Percentiles rank a stretch among this genome's conserved stretches.
Conservation (phyloP, 2,888 invertebrate species). For the Netelia virgata region DNA sequence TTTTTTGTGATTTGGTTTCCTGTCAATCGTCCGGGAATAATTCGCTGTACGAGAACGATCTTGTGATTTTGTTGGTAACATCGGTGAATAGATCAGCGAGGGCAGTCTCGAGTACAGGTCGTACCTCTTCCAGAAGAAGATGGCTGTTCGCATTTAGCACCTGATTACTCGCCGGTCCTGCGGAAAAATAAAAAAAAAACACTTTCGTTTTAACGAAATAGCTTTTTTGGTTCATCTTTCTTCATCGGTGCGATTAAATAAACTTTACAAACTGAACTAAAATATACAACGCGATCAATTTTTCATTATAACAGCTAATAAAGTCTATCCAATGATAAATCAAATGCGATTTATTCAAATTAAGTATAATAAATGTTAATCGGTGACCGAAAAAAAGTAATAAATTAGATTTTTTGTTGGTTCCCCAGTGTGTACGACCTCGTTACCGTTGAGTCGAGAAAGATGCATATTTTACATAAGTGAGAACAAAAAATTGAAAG, state of each 20-base stretch:
- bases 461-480: conserved; percentile 10
- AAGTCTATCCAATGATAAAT: too few species aligned
- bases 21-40: conserved; percentile 86
- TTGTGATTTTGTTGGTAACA: conserved; percentile 90
- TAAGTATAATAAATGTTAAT: too few species aligned
- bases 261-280: not conserved
- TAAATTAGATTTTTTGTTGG: not conserved
- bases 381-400: not conserved
- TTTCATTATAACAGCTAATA: too few species aligned
- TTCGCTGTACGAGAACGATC: conserved; percentile 89
- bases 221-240: not conserved
- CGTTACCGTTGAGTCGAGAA: not conserved
- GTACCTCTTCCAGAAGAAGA: conserved; percentile 89
- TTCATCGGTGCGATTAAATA: too few species aligned
- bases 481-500: conserved; percentile 2
- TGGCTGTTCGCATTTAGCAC: conserved; percentile 89
- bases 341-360: too few species aligned
- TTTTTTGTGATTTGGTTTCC: conserved; percentile 10
- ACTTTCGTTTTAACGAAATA: not conserved
- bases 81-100: conserved; percentile 89
- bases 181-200: conserved; percentile 50
- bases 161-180: conserved; percentile 89
- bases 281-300: not conserved
- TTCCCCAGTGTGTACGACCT: not conserved
- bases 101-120: conserved; percentile 88